Conservation (phyloP, 2,888 invertebrate species). For the Aspidapion aeneum region DNA sequence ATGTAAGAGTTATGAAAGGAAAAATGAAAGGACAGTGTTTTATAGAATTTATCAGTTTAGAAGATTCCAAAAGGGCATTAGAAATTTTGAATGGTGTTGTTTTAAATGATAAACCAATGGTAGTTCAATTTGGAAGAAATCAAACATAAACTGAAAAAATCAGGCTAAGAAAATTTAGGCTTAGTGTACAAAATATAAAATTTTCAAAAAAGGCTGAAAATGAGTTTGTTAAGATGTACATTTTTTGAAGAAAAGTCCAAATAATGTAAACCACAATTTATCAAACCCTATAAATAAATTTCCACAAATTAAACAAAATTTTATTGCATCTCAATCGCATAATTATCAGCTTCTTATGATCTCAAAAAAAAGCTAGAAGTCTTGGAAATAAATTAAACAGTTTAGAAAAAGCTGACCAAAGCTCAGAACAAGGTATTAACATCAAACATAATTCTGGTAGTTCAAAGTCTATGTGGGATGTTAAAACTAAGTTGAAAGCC, state of each 20-base stretch:
- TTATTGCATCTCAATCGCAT: constrained; percentile 44
- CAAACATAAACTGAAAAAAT: neutral
- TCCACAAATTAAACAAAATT: constrained; percentile 49
- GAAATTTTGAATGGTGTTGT: constrained; percentile 21
- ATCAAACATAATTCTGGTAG: constrained; percentile 10
- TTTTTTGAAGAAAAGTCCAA: neutral
- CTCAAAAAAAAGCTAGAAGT: constrained; percentile 48
- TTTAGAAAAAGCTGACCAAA: constrained; percentile 1
- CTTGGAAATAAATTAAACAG: constrained; percentile 28
- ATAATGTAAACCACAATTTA: neutral
- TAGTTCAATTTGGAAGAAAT: constrained; percentile 19
- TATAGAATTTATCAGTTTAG: constrained; percentile 52
- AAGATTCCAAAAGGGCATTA: constrained; percentile 7
- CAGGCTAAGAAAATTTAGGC: neutral
- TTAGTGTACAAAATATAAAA: neutral
- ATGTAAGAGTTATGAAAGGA: constrained; percentile 51
- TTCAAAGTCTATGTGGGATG: constrained; percentile 45
- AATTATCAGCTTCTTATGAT: constrained; percentile 42
- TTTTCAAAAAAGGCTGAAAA: neutral
- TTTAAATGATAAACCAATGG: constrained; percentile 17
- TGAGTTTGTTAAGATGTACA: neutral
- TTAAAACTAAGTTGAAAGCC: constrained; percentile 21
- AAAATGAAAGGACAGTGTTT: constrained; percentile 60
- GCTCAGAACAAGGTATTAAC: neutral
- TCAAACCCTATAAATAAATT: constrained; percentile 52